Evolutionary conservation across 1,140 invertebrate species (phyloP).

Genomic region (Pseudomyrmex dendroicus): DNA sequence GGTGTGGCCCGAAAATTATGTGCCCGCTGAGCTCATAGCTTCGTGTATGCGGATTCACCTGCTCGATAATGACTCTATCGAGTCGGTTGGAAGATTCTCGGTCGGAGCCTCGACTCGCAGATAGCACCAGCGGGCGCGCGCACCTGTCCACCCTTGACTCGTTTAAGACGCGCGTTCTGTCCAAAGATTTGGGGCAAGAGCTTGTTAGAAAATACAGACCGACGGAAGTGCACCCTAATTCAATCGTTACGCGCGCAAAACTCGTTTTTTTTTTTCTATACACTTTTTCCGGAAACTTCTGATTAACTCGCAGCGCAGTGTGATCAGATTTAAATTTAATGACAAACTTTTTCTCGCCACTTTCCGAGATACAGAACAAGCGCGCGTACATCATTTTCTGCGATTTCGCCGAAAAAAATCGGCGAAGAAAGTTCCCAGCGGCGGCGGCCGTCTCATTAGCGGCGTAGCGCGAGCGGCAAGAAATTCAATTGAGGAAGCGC

Average conservation of each 20-base stretch:
- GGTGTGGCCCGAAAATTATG: slow-evolving; percentile 66
- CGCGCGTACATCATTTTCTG: background rate
- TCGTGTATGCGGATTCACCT: slow-evolving; percentile 65
- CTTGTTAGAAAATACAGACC: slow-evolving; percentile 16
- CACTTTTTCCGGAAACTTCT: too few species aligned
- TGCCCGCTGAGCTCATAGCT: slow-evolving; percentile 55
- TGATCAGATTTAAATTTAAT: background rate
- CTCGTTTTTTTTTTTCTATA: background rate
- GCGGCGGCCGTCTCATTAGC: slow-evolving; percentile 12
- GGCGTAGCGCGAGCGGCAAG: slow-evolving; percentile 19
- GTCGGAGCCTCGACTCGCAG: slow-evolving; percentile 25
- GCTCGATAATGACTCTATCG: slow-evolving; percentile 72
- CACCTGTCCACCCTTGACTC: slow-evolving; percentile 37
- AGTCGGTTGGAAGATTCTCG: slow-evolving; percentile 36
- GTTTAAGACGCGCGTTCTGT: slow-evolving; percentile 16
- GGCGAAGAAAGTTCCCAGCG: slow-evolving; percentile 24
- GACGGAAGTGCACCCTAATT: slow-evolving; percentile 24
- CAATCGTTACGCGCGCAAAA: slow-evolving; percentile 3
- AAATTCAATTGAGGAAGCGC: slow-evolving; percentile 34
- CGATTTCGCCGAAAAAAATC: slow-evolving; percentile 9
- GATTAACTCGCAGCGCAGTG: background rate
- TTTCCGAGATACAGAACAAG: background rate
- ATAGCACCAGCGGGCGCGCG: background rate
- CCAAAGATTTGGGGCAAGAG: slow-evolving; percentile 1
- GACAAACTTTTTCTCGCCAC: background rate